These are phyloP conservation scores for Oscheius sp. DNA, from an alignment of 2,888 invertebrate species.

Conservation along the genomic window DNA sequence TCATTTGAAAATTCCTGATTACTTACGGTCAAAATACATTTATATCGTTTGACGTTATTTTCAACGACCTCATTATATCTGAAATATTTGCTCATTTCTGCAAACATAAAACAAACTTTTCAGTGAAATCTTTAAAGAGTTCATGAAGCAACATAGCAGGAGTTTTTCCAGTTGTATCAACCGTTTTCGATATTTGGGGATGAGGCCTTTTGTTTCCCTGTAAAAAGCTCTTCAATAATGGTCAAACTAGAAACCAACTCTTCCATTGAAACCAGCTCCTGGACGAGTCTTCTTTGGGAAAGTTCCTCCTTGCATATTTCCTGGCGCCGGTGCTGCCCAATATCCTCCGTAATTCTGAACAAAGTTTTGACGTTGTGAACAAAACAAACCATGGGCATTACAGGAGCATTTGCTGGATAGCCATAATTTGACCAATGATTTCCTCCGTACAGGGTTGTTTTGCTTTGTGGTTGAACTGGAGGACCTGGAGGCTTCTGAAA, in stretches of 20 bases:
- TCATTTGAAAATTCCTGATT: constrained; percentile 34
- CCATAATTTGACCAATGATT: no score
- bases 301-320: no score
- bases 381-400: constrained; percentile 6
- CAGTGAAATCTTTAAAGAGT: constrained; percentile 37
- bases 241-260: background rate
- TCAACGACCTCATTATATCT: constrained; percentile 15
- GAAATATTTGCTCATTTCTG: background rate
- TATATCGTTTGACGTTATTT: constrained; percentile 30
- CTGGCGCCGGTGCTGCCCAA: background rate
- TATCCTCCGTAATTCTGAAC: background rate
- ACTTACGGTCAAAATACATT: constrained; percentile 34
- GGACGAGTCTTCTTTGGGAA: constrained; percentile 7
- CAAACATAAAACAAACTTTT: constrained; percentile 32
- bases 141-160: constrained; percentile 51
- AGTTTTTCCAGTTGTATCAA: constrained; percentile 29
- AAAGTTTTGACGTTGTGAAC: no score
- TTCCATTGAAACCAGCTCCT: background rate
- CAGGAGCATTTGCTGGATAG: constrained; percentile 5
- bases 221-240: background rate
- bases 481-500: constrained; percentile 20
- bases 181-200: background rate
- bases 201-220: background rate
- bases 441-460: background rate
- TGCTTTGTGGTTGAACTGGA: background rate